Evolutionary conservation across 2,888 invertebrate species (phyloP).

Genomic region (Himalopsyche japonica): DNA sequence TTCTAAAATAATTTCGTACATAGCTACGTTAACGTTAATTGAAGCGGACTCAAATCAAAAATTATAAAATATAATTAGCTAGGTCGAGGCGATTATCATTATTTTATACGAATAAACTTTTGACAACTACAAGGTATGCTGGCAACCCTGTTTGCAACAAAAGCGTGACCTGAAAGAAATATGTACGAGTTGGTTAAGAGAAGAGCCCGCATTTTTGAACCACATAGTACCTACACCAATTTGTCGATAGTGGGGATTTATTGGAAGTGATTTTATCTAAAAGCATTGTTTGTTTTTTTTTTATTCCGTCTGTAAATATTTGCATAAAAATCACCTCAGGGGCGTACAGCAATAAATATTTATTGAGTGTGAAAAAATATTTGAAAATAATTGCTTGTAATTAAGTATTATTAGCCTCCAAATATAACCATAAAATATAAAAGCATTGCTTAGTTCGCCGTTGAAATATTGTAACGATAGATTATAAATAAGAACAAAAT

Average conservation of each 20-base stretch:
- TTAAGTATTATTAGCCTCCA: no score
- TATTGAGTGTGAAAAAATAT: background rate
- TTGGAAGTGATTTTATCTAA: conserved; percentile 19
- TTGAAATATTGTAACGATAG: no score
- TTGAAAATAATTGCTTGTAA: no score
- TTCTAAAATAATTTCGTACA: no score
- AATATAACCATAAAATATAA: no score
- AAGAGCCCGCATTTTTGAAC: background rate
- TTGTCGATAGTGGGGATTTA: conserved; percentile 28
- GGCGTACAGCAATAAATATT: background rate
- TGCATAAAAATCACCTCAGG: background rate
- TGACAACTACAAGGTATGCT: background rate
- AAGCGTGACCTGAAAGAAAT: background rate
- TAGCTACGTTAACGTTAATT: no score
- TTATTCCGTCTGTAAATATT: conserved; percentile 2
- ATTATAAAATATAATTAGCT: no score
- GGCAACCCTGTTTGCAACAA: background rate
- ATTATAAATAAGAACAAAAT: no score
- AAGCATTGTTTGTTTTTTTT: conserved; percentile 12
- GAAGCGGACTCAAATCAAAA: no score
- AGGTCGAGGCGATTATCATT: no score
- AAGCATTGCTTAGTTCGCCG: no score
- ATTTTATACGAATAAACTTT: no score
- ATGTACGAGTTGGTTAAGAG: background rate
- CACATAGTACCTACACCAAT: conserved; percentile 14